Evolutionary conservation across 2,113 vertebrate species (phyloP), one percentile per base, ranked within the genome.

Genomic region (Ailuropoda melanoleuca): DNA sequence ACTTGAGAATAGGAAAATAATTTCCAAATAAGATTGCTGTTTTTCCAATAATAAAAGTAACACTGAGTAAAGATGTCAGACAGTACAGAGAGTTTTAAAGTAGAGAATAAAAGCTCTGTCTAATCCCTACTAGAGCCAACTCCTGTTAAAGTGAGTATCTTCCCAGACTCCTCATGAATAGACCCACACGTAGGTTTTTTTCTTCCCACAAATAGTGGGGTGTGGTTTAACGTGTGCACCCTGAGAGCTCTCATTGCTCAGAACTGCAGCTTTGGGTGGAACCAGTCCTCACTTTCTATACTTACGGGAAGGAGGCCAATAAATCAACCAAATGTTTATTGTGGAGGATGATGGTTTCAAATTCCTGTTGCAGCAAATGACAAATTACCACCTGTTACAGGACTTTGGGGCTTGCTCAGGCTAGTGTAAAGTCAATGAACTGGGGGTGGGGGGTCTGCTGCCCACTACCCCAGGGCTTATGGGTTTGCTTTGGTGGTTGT

Each of bases 261-360:
- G 55, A 88, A 72, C 64, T 80, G 53, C 26, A 60, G 58, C 86
- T 82, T 66, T 72, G 85, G 43, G 23, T 46, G 48, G 83, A 90
- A 58, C 43, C 64, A 58, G 19, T 23, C 84, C 56, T 95, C 68
- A 19, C 68, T 90, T 86, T 81, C 92, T 80, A 50, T 66, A 48
- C 8, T 87, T 39, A 72, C 6, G 39, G 60, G 92, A 96, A 70
- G 66, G 80, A 92, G 93, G 96, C 93, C 78, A 93, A 48, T 53
- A 85, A 64, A 91, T 82, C 66, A 92, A 78, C 90, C 62, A 97
- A 88, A 43, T 94, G 90, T 92, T 97, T 97, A 92, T 83, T 21
- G 29, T 78, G 34, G 92, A 84, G 58, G 83, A 62, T 64, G 60
- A 87, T 37, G 83, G 83, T 83, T 96, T 96, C 92, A 93, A 92